Evolutionary conservation across 2,113 vertebrate genomes (phyloP).

Genomic region (Salvelinus alpinus): DNA sequence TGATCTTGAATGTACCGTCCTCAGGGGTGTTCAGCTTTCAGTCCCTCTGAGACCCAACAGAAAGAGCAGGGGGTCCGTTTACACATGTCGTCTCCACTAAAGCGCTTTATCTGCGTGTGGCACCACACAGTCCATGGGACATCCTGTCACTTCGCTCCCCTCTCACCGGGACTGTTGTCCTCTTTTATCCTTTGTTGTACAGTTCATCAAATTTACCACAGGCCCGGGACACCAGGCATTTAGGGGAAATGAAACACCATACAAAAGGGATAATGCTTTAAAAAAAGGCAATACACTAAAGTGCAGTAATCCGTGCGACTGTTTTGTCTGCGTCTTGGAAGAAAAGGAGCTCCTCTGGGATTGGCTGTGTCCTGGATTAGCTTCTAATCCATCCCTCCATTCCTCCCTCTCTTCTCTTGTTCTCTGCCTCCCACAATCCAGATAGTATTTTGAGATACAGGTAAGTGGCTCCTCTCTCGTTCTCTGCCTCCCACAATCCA

Average conservation of each 20-base stretch:
- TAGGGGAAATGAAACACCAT: constrained; percentile 17
- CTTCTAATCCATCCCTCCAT: constrained; percentile 57
- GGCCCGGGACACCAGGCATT: not conserved
- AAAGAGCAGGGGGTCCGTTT: constrained; percentile 13
- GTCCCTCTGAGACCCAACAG: constrained; percentile 13
- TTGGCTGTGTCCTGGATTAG: constrained; percentile 68
- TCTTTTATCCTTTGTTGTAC: not conserved
- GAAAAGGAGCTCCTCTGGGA: constrained; percentile 51
- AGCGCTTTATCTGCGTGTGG: constrained; percentile 55
- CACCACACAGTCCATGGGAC: constrained; percentile 26
- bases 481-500: constrained; percentile 65
- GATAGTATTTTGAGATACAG: constrained; percentile 50
- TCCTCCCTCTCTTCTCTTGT: constrained; percentile 46
- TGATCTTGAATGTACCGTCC: constrained; percentile 20
- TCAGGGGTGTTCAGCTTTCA: constrained; percentile 4
- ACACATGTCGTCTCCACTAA: constrained; percentile 33
- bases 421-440: constrained; percentile 65
- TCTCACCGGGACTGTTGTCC: not conserved
- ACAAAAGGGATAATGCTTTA: not conserved
- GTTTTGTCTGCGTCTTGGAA: constrained; percentile 50
- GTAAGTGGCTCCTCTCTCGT: constrained; percentile 41
- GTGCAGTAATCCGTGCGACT: constrained; percentile 49
- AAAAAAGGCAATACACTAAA: constrained; percentile 30
- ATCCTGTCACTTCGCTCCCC: constrained; percentile 23
- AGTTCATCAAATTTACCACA: constrained; percentile 9